These are phyloP conservation scores for Ernsta delagoae DNA, from an alignment of 2,888 invertebrate species.

Conservation along the genomic window DNA sequence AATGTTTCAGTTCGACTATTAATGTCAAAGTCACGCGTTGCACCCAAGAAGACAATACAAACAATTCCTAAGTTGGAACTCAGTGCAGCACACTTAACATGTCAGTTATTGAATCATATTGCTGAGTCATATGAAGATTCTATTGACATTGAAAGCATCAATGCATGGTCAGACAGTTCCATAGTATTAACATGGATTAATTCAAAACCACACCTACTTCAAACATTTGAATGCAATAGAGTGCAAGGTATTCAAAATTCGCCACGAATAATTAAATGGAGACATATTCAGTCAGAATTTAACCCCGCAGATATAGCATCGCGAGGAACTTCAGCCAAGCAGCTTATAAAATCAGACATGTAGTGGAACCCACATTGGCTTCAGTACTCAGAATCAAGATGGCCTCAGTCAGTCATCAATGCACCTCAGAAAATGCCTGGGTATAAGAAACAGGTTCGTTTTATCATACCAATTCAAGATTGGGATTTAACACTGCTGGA, in stretches of 20 bases:
- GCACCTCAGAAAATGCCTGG: conserved; percentile 6
- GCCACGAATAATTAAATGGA: conserved; percentile 11
- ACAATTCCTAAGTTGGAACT: conserved; percentile 18
- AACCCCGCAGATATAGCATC: conserved; percentile 18
- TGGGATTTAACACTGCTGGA: conserved; percentile 13
- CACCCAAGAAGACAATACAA: conserved; percentile 5
- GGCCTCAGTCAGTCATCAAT: conserved; percentile 10
- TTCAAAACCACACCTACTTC: conserved; percentile 14
- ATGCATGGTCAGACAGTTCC: conserved; percentile 19
- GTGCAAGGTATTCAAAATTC: conserved; percentile 20
- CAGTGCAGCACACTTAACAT: conserved; percentile 17
- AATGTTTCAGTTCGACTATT: not conserved
- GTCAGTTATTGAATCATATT: conserved; percentile 13
- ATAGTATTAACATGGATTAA: conserved; percentile 12
- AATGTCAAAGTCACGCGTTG: conserved; percentile 9
- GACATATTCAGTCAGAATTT: conserved; percentile 15
- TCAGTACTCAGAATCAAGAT: conserved; percentile 15
- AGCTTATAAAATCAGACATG: conserved; percentile 8
- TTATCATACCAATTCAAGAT: conserved; percentile 7
- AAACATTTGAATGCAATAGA: conserved; percentile 22
- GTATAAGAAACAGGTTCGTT: conserved; percentile 14
- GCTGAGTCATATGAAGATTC: not conserved
- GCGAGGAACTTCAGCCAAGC: conserved; percentile 7
- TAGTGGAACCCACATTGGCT: conserved; percentile 23
- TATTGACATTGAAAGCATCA: not conserved